Conservation (phyloP, 2,888 invertebrate genomes). For the Emmelina monodactyla region DNA sequence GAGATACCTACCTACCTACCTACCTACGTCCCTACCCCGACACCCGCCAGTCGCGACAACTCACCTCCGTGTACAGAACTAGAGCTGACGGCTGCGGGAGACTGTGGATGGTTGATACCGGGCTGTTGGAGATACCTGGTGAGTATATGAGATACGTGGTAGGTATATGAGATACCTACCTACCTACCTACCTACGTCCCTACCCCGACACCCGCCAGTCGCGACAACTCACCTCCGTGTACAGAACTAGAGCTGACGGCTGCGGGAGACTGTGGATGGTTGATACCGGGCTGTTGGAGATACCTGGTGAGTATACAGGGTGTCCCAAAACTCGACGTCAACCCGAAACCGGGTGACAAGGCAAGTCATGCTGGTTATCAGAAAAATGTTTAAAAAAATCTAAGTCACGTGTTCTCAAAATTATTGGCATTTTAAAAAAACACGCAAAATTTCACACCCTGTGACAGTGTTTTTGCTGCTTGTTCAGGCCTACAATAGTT, state of each 20-base stretch:
- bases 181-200: too few species aligned
- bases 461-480: too few species aligned
- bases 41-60: constrained; percentile 21
- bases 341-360: too few species aligned
- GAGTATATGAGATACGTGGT: constrained; percentile 18
- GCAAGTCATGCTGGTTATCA: too few species aligned
- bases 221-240: constrained; percentile 69
- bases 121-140: constrained; percentile 73
- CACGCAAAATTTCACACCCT: too few species aligned
- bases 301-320: constrained; percentile 63
- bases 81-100: constrained; percentile 74
- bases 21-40: constrained; percentile 44
- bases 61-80: constrained; percentile 77
- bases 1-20: neutral
- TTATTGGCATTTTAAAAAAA: too few species aligned
- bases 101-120: constrained; percentile 83
- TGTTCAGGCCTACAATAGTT: too few species aligned
- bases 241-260: constrained; percentile 72
- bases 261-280: constrained; percentile 82
- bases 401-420: too few species aligned
- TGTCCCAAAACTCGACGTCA: too few species aligned
- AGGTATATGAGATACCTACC: neutral
- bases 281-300: constrained; percentile 77
- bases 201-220: constrained; percentile 33
- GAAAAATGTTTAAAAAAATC: too few species aligned